These are phyloP conservation scores for Prolemur simus DNA, from an alignment of 2,113 vertebrate species.

Conservation along the genomic window DNA sequence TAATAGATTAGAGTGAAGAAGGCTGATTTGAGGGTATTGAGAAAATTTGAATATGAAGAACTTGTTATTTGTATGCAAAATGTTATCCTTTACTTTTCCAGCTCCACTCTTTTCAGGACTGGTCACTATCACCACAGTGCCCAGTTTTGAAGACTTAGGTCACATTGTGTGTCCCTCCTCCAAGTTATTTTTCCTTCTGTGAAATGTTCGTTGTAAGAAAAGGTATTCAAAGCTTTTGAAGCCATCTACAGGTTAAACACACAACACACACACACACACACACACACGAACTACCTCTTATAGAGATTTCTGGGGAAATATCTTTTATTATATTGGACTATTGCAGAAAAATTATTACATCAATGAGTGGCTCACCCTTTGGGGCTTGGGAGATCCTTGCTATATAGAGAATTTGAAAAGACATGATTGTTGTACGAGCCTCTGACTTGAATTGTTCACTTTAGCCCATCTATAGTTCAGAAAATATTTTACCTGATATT, in stretches of 20 bases:
- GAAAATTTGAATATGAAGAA: slow-evolving; percentile 6
- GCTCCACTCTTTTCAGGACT: background rate
- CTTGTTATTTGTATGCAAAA: background rate
- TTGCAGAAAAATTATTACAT: slow-evolving; percentile 12
- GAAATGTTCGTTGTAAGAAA: background rate
- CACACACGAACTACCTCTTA: background rate
- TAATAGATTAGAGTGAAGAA: slow-evolving; percentile 1
- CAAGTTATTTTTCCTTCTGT: background rate
- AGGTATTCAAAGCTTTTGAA: background rate
- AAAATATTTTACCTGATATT: background rate
- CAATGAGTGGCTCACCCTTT: background rate
- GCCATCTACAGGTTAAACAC: background rate
- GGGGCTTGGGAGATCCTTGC: background rate
- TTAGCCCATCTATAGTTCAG: background rate
- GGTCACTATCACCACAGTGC: background rate
- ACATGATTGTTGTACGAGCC: background rate
- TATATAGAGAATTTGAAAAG: background rate
- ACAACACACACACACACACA: background rate
- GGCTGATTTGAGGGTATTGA: background rate
- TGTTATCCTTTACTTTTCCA: background rate
- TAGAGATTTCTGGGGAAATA: background rate
- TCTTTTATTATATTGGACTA: background rate
- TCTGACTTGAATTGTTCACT: slow-evolving; percentile 7
- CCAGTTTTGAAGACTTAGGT: slow-evolving; percentile 3
- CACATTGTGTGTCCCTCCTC: no score